A percentile compares a stretch with the other conserved stretches of the same genome.
Conservation (phyloP, 2,888 invertebrate species). For the Vanessa cardui region DNA sequence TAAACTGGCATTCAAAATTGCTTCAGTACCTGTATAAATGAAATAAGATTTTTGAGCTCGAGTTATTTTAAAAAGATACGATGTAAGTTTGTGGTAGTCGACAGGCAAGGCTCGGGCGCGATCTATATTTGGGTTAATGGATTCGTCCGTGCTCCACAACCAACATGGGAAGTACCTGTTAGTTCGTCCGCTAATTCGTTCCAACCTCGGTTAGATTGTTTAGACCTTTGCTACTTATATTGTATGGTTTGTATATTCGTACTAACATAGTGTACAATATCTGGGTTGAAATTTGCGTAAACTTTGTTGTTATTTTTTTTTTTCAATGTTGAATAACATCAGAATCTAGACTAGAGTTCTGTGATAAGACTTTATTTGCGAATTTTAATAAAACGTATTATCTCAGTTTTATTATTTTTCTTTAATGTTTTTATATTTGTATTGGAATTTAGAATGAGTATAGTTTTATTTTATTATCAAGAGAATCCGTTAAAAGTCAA, state of each 20-base stretch:
- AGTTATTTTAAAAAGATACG: constrained; percentile 36
- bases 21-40: background rate
- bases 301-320: too few relatives aligned
- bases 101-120: constrained; percentile 72
- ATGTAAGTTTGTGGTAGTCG: constrained; percentile 50
- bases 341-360: too few relatives aligned
- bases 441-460: too few relatives aligned
- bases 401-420: too few relatives aligned
- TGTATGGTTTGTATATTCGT: constrained; percentile 3
- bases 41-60: background rate
- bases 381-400: too few relatives aligned
- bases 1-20: too few relatives aligned
- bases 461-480: constrained; percentile 12
- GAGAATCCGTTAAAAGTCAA: constrained; percentile 35
- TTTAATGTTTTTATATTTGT: too few relatives aligned
- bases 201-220: constrained; percentile 52
- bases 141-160: constrained; percentile 75
- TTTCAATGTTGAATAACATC: too few relatives aligned
- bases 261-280: background rate
- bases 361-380: too few relatives aligned
- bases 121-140: constrained; percentile 83
- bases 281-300: too few relatives aligned
- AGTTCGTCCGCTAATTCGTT: constrained; percentile 56
- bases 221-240: constrained; percentile 32
- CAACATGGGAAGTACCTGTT: constrained; percentile 79